These are phyloP conservation scores for Noctuana brunneofusca DNA, from an alignment of 2,888 invertebrate genomes.

Conservation along the genomic window DNA sequence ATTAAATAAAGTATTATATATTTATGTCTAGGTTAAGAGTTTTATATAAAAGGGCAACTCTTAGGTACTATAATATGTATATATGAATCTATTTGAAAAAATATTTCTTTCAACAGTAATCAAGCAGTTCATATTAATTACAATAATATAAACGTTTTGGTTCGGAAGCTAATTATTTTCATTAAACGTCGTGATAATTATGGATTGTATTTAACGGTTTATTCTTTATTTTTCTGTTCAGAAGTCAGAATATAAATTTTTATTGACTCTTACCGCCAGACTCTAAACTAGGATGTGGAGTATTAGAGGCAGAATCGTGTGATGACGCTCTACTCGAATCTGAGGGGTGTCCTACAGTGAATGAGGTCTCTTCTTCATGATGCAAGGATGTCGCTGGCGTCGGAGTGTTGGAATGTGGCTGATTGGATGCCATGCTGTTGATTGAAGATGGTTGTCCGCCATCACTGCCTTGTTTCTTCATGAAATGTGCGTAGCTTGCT, in stretches of 20 bases:
- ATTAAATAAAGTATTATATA: too few relatives aligned
- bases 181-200: too few relatives aligned
- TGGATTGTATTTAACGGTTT: too few relatives aligned
- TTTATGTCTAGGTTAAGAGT: too few relatives aligned
- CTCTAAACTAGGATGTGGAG: conserved; percentile 84
- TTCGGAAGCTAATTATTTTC: too few relatives aligned
- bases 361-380: conserved; percentile 78
- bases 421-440: conserved; percentile 72
- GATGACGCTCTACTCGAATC: conserved; percentile 78
- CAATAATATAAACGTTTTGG: too few relatives aligned
- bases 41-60: too few relatives aligned
- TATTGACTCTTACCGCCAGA: conserved; percentile 62
- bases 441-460: conserved; percentile 75
- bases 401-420: conserved; percentile 66
- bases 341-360: conserved; percentile 74
- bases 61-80: too few relatives aligned
- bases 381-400: conserved; percentile 68
- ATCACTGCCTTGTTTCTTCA: conserved; percentile 84
- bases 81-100: too few relatives aligned
- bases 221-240: too few relatives aligned
- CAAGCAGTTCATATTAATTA: too few relatives aligned
- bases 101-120: too few relatives aligned
- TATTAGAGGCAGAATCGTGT: conserved; percentile 77
- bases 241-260: neutral
- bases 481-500: conserved; percentile 91